Conservation (phyloP, 2,888 invertebrate species). For the Craniophora ligustri region DNA sequence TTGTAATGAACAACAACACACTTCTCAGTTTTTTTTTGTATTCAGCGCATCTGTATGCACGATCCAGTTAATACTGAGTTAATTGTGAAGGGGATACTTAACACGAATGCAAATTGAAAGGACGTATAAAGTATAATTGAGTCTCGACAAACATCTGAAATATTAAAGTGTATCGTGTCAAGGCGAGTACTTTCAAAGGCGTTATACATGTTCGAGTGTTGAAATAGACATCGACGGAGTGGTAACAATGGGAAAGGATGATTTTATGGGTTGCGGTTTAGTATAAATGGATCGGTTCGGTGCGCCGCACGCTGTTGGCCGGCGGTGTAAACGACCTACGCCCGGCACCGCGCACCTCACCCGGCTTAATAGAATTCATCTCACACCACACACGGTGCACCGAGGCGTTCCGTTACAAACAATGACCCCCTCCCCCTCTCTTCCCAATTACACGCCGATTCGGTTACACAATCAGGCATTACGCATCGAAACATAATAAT, state of each 20-base stretch:
- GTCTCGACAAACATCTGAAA: slow-evolving; percentile 56
- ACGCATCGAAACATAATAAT: slow-evolving; percentile 67
- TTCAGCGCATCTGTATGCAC: slow-evolving; percentile 32
- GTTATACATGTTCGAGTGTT: slow-evolving; percentile 23
- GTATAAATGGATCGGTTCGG: slow-evolving; percentile 39
- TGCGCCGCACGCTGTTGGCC: slow-evolving; percentile 52
- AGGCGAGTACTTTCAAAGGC: slow-evolving; percentile 70
- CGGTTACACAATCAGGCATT: slow-evolving; percentile 70
- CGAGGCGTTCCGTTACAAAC: slow-evolving; percentile 77
- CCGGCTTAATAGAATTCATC: slow-evolving; percentile 79
- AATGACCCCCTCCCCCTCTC: slow-evolving; percentile 72
- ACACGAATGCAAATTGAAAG: slow-evolving; percentile 52
- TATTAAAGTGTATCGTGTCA: slow-evolving; percentile 67
- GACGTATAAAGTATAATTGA: slow-evolving; percentile 60
- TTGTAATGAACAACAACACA: slow-evolving; percentile 33
- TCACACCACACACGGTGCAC: slow-evolving; percentile 72
- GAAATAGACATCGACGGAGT: slow-evolving; percentile 26
- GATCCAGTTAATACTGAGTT: slow-evolving; percentile 29
- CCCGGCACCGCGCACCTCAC: slow-evolving; percentile 57
- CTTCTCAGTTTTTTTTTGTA: slow-evolving; percentile 36
- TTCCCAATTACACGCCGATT: slow-evolving; percentile 71
- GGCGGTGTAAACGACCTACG: slow-evolving; percentile 69
- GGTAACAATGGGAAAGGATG: slow-evolving; percentile 29
- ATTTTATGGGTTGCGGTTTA: slow-evolving; percentile 29
- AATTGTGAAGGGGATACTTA: slow-evolving; percentile 52